Conservation (phyloP, 2,113 vertebrate genomes). For the Madoqua kirkii region DNA sequence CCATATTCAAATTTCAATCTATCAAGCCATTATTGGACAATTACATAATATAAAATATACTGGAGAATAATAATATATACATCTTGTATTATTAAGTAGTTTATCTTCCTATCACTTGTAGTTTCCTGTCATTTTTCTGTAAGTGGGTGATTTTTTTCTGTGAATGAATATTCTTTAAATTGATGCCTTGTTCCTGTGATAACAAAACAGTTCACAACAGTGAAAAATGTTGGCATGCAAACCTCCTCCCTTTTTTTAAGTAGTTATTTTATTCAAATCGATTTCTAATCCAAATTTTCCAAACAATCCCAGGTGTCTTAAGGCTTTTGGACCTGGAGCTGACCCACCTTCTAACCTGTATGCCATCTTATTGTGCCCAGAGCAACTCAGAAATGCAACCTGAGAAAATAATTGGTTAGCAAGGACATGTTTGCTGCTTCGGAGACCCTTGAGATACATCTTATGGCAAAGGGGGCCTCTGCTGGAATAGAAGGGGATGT, state of each 20-base stretch:
- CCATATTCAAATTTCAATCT: neutral
- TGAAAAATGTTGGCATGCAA: neutral
- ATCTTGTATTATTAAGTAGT: neutral
- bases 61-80: neutral
- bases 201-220: neutral
- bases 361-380: neutral
- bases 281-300: neutral
- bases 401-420: neutral
- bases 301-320: neutral
- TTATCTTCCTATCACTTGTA: neutral
- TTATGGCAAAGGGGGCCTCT: slow-evolving; percentile 62
- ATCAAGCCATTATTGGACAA: no score
- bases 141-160: neutral
- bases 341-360: neutral
- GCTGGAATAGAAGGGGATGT: slow-evolving; percentile 73
- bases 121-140: neutral
- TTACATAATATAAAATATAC: neutral
- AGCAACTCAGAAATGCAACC: neutral
- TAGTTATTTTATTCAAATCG: neutral
- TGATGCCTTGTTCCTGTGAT: neutral
- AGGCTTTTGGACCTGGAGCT: neutral
- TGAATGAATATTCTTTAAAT: neutral
- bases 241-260: neutral
- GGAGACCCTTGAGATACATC: slow-evolving; percentile 50
- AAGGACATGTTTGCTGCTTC: neutral